A percentile compares a stretch with the other conserved stretches of the same genome.
phyloP scores from a whole-genome alignment of 2,888 invertebrate genomes.

The Sinelater perroti region DNA sequence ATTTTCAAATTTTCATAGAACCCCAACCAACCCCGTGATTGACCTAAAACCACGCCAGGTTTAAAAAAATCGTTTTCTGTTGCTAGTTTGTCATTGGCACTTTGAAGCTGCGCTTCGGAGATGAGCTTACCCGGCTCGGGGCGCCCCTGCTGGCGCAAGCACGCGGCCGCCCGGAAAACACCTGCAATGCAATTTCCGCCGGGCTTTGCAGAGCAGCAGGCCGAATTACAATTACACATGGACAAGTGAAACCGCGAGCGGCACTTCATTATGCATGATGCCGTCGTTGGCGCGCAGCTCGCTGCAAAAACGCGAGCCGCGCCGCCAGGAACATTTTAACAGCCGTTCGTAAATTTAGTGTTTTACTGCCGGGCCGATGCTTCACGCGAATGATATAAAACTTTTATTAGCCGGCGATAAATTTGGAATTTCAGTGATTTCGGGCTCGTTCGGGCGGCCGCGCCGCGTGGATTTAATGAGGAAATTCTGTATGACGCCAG shows the following conservation, averaged over 20 bases:
- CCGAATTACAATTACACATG: constrained; percentile 32
- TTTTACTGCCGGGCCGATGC: constrained; percentile 31
- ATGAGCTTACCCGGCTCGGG: too few species aligned
- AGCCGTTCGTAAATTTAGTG: constrained; percentile 36
- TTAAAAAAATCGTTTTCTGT: too few species aligned
- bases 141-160: too few species aligned
- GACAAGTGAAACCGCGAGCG: constrained; percentile 27
- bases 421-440: constrained; percentile 32
- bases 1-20: too few species aligned
- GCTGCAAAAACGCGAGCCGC: constrained; percentile 31
- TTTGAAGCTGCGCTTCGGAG: too few species aligned
- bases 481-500: too few species aligned
- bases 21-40: too few species aligned
- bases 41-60: too few species aligned
- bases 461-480: too few species aligned
- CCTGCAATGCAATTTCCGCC: constrained; percentile 29
- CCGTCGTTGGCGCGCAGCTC: constrained; percentile 27
- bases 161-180: constrained; percentile 29
- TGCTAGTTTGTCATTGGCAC: too few species aligned
- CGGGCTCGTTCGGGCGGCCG: constrained; percentile 8
- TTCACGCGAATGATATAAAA: constrained; percentile 34
- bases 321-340: constrained; percentile 33
- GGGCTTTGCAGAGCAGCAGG: constrained; percentile 20
- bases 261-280: constrained; percentile 35
- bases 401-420: constrained; percentile 34